A percentile compares a stretch with the other conserved stretches of the same genome.
Evolutionary conservation across 2,113 vertebrate genomes (phyloP).

Genomic region (Dermatemys mawii): DNA sequence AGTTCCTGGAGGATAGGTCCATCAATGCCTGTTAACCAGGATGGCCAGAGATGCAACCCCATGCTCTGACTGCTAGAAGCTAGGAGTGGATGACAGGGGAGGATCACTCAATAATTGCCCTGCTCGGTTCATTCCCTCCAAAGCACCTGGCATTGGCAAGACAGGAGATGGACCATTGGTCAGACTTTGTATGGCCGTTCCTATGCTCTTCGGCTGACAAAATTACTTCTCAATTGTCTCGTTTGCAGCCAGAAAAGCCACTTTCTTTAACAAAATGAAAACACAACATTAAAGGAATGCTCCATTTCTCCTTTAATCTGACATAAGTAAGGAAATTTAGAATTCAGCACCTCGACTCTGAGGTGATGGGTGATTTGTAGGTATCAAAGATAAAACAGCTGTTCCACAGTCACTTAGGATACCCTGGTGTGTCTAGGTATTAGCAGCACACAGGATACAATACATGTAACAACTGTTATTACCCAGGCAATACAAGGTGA

Average conservation of each 20-base stretch:
- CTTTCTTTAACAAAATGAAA: neutral
- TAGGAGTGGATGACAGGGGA: neutral
- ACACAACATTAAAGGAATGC: neutral
- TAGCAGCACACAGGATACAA: neutral
- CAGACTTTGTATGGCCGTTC: too few relatives aligned
- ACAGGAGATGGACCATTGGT: too few relatives aligned
- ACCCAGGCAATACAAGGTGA: neutral
- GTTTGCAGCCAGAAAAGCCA: neutral
- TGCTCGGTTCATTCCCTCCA: neutral
- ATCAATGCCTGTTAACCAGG: neutral
- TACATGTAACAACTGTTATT: neutral
- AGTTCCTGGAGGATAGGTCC: neutral
- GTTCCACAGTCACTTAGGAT: neutral
- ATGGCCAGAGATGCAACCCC: neutral
- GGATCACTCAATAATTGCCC: neutral
- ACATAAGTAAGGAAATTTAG: neutral
- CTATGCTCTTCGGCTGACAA: neutral
- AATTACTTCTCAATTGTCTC: slow-evolving; percentile 6
- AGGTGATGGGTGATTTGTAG: neutral
- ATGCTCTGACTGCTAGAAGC: neutral
- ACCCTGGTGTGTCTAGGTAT: neutral
- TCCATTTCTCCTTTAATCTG: neutral
- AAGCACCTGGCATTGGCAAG: neutral
- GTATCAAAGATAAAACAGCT: neutral
- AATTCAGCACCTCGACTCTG: neutral